Percentiles rank a stretch among this genome's conserved stretches.
Conservation (phyloP, 2,797 vertebrate genomes). For the Anguilla anguilla region DNA sequence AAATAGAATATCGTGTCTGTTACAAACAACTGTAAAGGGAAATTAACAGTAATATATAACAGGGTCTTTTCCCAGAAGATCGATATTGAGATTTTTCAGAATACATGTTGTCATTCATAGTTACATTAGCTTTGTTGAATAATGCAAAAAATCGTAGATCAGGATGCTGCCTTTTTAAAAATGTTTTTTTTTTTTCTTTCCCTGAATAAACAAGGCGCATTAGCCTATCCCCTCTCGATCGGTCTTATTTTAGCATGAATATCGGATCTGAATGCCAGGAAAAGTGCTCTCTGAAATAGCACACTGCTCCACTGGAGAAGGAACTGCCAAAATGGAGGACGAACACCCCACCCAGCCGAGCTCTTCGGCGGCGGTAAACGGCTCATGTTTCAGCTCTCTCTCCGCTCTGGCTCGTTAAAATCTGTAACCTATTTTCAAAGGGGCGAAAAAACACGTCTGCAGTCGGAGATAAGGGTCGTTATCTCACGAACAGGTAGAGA, state of each 20-base stretch:
- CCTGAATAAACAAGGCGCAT: too few relatives aligned
- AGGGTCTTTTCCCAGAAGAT: background rate
- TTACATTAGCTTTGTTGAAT: background rate
- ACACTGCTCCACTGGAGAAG: conserved; percentile 8
- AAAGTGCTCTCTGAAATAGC: conserved; percentile 14
- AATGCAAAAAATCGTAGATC: background rate
- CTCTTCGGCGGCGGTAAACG: conserved; percentile 16
- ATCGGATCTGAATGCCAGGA: conserved; percentile 23
- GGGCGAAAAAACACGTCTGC: conserved; percentile 22
- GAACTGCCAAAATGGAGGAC: conserved; percentile 5
- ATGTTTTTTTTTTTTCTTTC: background rate
- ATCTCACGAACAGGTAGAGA: conserved; percentile 23
- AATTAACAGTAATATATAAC: background rate
- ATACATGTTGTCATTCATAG: background rate
- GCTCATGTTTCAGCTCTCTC: conserved; percentile 9
- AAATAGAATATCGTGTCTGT: background rate
- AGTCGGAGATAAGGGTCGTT: conserved; percentile 26
- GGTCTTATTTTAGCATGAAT: background rate
- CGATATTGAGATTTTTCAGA: background rate
- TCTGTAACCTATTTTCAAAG: conserved; percentile 33
- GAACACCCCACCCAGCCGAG: background rate
- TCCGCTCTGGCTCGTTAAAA: conserved; percentile 21
- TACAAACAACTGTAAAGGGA: background rate
- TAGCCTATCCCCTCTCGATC: background rate
- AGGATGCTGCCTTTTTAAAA: background rate